These are phyloP conservation scores for Latrodectus geometricus DNA, from an alignment of 1,140 invertebrate genomes.

Conservation along the genomic window DNA sequence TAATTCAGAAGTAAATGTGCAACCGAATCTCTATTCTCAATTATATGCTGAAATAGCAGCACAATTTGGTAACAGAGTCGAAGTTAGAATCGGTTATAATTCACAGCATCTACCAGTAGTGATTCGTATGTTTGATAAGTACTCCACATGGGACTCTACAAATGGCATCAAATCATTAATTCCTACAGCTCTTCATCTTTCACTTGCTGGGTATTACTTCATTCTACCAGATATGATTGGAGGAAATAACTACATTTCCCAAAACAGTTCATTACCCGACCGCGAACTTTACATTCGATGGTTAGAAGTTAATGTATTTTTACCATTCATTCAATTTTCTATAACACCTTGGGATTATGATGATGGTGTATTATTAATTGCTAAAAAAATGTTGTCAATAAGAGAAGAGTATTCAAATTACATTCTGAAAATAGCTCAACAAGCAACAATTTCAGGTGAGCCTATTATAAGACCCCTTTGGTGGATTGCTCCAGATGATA, in stretches of 20 bases:
- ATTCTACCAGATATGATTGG: constrained; percentile 93
- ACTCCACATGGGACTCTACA: constrained; percentile 81
- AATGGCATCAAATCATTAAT: constrained; percentile 85
- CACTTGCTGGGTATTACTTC: constrained; percentile 83
- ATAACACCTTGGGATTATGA: constrained; percentile 89
- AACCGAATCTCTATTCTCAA: constrained; percentile 75
- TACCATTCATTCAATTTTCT: constrained; percentile 90
- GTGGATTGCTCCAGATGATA: constrained; percentile 69
- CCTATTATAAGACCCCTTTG: constrained; percentile 69
- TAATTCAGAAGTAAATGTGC: constrained; percentile 68
- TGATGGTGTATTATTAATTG: constrained; percentile 76
- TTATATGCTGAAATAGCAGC: constrained; percentile 77
- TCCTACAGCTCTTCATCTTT: constrained; percentile 79
- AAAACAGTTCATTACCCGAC: constrained; percentile 67
- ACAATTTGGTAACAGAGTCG: constrained; percentile 77
- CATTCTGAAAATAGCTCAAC: constrained; percentile 70
- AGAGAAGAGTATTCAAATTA: constrained; percentile 77
- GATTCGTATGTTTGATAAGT: constrained; percentile 88
- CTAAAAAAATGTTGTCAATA: constrained; percentile 76
- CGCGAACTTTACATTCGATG: constrained; percentile 90
- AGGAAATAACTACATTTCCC: constrained; percentile 78
- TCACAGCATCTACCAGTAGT: constrained; percentile 85
- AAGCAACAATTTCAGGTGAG: constrained; percentile 66
- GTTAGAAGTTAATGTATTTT: constrained; percentile 86
- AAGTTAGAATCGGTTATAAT: constrained; percentile 77